Conservation (phyloP, 37 sponge, comb jelly and placozoan genomes). For the Aplysina aerophoba region DNA sequence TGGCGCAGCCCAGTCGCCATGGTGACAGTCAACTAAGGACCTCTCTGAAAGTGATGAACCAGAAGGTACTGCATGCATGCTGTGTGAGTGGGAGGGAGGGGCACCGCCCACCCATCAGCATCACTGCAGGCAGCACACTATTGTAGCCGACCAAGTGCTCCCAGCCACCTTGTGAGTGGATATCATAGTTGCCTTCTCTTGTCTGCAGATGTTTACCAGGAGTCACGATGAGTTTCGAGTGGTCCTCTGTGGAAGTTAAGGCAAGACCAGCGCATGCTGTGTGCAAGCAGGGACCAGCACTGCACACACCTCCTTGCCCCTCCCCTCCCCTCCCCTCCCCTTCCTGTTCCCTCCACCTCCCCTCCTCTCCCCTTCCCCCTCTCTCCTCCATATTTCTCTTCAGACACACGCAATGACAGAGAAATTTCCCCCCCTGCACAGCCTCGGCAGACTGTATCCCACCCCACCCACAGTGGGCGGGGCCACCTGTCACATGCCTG, state of each 20-base stretch:
- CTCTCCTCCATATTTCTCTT: too few species aligned
- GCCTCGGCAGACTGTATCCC: conserved; percentile 88
- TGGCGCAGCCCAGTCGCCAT: conserved; percentile 56
- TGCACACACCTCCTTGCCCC: background rate
- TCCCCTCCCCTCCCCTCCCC: background rate
- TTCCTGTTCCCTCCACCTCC: too few species aligned
- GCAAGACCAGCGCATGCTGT: conserved; percentile 25
- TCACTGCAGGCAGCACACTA: too few species aligned
- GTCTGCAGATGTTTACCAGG: conserved; percentile 69
- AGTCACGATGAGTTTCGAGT: conserved; percentile 86
- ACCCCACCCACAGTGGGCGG: too few species aligned
- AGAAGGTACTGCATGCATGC: conserved; percentile 72
- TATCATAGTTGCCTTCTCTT: background rate
- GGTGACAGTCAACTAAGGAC: conserved; percentile 67
- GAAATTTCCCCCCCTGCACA: conserved; percentile 55
- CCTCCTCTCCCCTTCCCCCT: too few species aligned
- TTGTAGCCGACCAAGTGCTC: too few species aligned
- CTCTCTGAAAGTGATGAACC: conserved; percentile 58
- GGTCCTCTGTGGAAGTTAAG: conserved; percentile 88
- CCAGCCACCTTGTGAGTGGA: too few species aligned
- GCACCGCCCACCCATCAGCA: too few species aligned
- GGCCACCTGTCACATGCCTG: background rate
- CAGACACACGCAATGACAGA: conserved; percentile 82
- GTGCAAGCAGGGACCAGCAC: too few species aligned
- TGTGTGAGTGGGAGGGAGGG: too few species aligned